phyloP scores from a whole-genome alignment of 2,888 invertebrate species.

The Mythimna vitellina region DNA sequence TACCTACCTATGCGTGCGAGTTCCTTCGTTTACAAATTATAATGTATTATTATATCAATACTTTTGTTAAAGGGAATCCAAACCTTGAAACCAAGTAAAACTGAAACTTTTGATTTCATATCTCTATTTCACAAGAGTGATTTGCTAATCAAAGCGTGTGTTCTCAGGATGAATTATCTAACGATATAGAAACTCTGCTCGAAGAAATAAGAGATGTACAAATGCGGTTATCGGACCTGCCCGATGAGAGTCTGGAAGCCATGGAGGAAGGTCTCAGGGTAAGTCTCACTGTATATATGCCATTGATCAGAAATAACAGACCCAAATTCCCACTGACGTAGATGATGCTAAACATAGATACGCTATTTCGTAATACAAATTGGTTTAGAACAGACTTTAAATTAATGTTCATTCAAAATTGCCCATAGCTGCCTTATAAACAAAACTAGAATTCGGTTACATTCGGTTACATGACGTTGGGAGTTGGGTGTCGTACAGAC shows the following conservation, averaged over 20 bases:
- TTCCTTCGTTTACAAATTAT: not conserved
- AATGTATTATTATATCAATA: not conserved
- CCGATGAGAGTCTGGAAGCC: conserved; percentile 92
- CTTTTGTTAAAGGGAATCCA: not conserved
- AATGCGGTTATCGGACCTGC: conserved; percentile 92
- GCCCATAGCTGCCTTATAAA: conserved; percentile 72
- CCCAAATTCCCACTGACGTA: conserved; percentile 64
- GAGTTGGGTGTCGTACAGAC: conserved; percentile 1
- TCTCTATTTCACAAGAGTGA: conserved; percentile 67
- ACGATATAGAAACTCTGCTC: conserved; percentile 93
- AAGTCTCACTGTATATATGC: conserved; percentile 80
- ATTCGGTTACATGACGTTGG: conserved; percentile 60
- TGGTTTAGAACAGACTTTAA: conserved; percentile 39
- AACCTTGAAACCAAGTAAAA: not conserved
- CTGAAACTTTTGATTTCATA: conserved; percentile 65
- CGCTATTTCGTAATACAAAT: conserved; percentile 58
- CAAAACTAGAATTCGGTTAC: conserved; percentile 81
- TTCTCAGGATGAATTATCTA: conserved; percentile 91
- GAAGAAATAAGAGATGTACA: conserved; percentile 93
- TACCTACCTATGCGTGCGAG: not conserved
- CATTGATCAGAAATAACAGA: conserved; percentile 70
- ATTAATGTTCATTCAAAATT: conserved; percentile 50
- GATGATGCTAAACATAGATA: conserved; percentile 68
- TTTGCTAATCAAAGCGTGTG: conserved; percentile 85
- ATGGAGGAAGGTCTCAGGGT: conserved; percentile 94